phyloP scores from a whole-genome alignment of 2,113 vertebrate species.

The Ivindomyrus marchei region DNA sequence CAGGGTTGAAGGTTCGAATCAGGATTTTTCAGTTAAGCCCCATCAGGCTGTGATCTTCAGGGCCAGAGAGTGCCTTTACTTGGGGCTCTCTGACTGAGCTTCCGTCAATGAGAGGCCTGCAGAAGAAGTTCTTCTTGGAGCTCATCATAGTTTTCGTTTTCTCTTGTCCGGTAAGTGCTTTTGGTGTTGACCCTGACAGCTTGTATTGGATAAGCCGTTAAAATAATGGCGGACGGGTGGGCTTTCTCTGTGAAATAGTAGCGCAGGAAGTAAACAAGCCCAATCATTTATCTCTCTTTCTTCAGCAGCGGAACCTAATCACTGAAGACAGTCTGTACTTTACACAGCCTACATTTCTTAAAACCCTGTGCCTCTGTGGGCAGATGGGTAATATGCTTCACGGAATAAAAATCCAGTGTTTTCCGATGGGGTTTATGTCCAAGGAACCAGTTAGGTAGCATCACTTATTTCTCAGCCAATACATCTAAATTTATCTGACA shows the following conservation, averaged over 20 bases:
- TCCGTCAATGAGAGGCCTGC: background rate
- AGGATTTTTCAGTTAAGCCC: background rate
- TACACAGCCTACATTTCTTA: background rate
- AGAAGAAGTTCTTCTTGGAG: background rate
- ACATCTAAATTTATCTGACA: background rate
- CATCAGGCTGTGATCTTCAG: background rate
- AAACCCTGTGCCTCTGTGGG: background rate
- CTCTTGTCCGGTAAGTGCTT: background rate
- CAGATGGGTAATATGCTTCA: background rate
- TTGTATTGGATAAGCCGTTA: background rate
- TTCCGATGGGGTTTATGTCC: background rate
- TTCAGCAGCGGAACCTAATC: background rate
- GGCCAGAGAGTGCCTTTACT: background rate
- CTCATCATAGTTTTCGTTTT: background rate
- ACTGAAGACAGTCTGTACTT: background rate
- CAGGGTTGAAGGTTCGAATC: background rate
- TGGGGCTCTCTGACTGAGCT: background rate
- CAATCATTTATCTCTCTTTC: background rate
- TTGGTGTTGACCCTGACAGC: background rate
- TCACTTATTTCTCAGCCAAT: background rate
- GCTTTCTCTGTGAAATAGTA: background rate
- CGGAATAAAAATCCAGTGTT: background rate
- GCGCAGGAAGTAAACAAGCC: background rate
- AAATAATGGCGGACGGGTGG: background rate
- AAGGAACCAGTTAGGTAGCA: background rate